Percentiles rank a stretch among this genome's conserved stretches.
These are phyloP conservation scores for Euglossa dilemma DNA, from an alignment of 1,140 invertebrate species.

Conservation along the genomic window DNA sequence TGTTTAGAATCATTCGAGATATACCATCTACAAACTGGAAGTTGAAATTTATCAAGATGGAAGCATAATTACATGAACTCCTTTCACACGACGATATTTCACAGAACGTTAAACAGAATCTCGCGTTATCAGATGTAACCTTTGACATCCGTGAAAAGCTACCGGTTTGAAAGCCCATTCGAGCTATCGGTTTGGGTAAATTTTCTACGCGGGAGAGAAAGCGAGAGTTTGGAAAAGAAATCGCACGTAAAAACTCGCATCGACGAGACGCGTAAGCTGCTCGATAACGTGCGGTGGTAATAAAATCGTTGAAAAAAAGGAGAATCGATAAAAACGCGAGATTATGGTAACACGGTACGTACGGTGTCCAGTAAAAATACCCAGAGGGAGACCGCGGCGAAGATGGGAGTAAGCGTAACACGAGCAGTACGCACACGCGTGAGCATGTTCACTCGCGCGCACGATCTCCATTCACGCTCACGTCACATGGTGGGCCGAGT, in stretches of 20 bases:
- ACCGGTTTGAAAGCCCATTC: neutral
- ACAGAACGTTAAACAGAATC: neutral
- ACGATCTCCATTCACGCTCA: slow-evolving; percentile 36
- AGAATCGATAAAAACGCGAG: neutral
- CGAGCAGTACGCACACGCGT: neutral
- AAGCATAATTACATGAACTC: no score
- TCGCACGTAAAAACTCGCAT: no score
- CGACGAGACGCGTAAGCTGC: no score
- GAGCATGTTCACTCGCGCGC: slow-evolving; percentile 35
- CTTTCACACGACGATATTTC: neutral
- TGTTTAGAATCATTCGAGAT: no score
- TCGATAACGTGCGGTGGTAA: no score
- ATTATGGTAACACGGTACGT: no score
- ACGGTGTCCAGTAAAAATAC: neutral
- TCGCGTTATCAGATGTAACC: neutral
- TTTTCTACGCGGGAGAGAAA: neutral
- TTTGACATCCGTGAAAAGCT: neutral
- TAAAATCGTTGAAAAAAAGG: neutral
- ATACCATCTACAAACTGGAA: no score
- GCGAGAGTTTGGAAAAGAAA: no score
- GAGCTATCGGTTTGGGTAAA: neutral
- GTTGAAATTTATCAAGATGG: no score
- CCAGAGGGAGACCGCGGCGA: neutral
- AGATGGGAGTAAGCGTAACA: neutral
- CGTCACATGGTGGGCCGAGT: slow-evolving; percentile 36